A percentile compares a stretch with the other conserved stretches of the same genome.
These are phyloP conservation scores for Plotosus lineatus DNA, from an alignment of 2,113 vertebrate genomes.

Conservation along the genomic window DNA sequence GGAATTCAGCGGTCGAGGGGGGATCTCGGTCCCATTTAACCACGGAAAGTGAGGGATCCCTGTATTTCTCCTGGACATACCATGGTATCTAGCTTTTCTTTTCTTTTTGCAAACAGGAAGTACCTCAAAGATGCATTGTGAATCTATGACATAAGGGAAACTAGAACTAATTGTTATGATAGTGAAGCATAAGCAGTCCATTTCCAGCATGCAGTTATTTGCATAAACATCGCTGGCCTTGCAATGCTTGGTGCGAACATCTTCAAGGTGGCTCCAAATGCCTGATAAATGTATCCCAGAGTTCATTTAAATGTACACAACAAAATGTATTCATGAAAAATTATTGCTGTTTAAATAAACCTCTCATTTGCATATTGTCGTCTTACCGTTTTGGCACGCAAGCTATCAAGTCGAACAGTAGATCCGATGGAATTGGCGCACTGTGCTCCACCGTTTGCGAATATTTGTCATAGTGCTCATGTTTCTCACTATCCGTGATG, in stretches of 20 bases:
- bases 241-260: neutral
- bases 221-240: constrained; percentile 38
- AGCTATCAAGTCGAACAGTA: neutral
- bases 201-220: constrained; percentile 41
- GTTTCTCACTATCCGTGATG: neutral
- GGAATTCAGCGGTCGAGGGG: no score
- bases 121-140: neutral
- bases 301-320: constrained; percentile 20
- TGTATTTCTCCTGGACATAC: neutral
- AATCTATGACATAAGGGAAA: neutral
- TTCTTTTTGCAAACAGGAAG: neutral
- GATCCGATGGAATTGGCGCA: neutral
- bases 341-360: constrained; percentile 38
- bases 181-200: constrained; percentile 3
- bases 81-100: neutral
- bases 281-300: constrained; percentile 27
- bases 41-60: no score
- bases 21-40: no score
- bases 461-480: neutral
- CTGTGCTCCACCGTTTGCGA: neutral
- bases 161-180: neutral
- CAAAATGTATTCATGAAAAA: neutral
- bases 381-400: neutral
- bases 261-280: neutral
- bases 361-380: neutral